Conservation (phyloP, 2,113 vertebrate genomes). For the Azemiops feae region DNA sequence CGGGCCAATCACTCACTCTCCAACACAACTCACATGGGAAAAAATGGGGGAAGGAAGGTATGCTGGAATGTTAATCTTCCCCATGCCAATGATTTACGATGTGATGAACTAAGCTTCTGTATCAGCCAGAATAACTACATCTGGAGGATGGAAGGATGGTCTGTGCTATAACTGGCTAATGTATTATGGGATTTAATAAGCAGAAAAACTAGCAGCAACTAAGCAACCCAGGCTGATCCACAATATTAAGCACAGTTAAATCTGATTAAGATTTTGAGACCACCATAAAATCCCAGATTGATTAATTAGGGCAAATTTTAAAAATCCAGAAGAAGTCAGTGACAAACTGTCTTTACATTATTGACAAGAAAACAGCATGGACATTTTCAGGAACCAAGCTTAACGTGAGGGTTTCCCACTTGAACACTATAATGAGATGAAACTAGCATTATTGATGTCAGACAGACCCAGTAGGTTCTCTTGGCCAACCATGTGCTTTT, state of each 20-base stretch:
- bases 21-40: not conserved
- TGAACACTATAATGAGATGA: not conserved
- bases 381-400: not conserved
- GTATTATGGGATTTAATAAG: not conserved
- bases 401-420: not conserved
- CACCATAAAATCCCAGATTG: not conserved
- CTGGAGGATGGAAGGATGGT: not conserved
- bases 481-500: not conserved
- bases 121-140: not conserved
- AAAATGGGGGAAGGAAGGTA: not conserved
- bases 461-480: not conserved
- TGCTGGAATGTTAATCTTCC: not conserved
- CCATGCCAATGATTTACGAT: not conserved
- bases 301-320: not conserved
- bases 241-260: not conserved
- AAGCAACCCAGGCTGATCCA: not conserved
- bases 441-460: not conserved
- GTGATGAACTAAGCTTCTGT: not conserved
- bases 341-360: not conserved
- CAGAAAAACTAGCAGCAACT: not conserved
- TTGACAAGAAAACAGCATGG: not conserved
- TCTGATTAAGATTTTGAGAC: not conserved
- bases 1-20: not conserved
- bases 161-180: not conserved
- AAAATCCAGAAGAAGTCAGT: not conserved